Percentiles rank a stretch among this genome's conserved stretches.
phyloP scores from a whole-genome alignment of 2,797 vertebrate genomes.

The Tadarida brasiliensis region DNA sequence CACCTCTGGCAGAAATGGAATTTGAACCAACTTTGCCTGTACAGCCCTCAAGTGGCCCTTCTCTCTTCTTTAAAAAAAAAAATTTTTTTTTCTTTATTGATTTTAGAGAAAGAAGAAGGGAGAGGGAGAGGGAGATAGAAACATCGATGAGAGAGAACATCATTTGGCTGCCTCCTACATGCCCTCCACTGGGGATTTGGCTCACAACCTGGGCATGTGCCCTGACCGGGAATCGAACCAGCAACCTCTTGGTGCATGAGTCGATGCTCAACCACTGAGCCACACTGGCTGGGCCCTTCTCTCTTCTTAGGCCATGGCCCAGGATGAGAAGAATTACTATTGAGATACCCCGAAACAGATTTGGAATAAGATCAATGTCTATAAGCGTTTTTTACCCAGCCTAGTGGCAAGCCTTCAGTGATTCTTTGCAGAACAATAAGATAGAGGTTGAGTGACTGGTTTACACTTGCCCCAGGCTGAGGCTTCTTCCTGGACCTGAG shows the following conservation, averaged over 20 bases:
- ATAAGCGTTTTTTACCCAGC: conserved; percentile 92
- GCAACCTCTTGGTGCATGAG: no score
- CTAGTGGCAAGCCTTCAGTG: conserved; percentile 90
- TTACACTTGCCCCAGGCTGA: not conserved
- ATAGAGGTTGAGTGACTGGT: conserved; percentile 86
- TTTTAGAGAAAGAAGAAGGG: no score
- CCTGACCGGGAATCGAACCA: no score
- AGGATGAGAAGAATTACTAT: conserved; percentile 98
- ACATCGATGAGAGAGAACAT: no score
- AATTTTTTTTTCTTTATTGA: no score
- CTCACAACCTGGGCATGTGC: no score
- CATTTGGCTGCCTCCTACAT: no score
- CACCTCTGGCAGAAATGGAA: not conserved
- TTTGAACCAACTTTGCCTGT: not conserved
- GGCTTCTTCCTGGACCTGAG: not conserved
- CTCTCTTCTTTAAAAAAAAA: no score
- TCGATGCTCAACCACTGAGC: no score
- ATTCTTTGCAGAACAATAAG: conserved; percentile 85
- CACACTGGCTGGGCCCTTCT: not conserved
- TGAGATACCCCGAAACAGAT: conserved; percentile 98
- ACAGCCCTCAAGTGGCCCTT: not conserved
- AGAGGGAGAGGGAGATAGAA: no score
- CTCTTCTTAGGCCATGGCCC: conserved; percentile 93
- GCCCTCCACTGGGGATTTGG: no score
- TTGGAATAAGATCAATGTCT: conserved; percentile 93